A percentile compares a stretch with the other conserved stretches of the same genome.
phyloP scores from a whole-genome alignment of 1,140 invertebrate species.

The Drosophila bipectinata region DNA sequence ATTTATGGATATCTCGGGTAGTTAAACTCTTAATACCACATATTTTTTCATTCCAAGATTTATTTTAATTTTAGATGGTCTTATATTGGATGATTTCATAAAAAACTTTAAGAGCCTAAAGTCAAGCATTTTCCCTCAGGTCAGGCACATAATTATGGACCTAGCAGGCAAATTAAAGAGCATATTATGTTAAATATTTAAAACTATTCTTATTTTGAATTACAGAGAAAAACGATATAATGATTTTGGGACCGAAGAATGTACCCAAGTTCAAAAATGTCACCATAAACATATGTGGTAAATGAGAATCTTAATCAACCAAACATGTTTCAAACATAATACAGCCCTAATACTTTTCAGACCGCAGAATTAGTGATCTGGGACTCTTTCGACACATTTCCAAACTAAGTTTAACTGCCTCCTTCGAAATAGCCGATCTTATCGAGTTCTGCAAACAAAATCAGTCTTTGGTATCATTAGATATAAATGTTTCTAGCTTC shows the following conservation, averaged over 20 bases:
- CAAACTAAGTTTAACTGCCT: constrained; percentile 10
- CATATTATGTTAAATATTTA: no score
- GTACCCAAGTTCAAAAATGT: not conserved
- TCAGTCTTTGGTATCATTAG: not conserved
- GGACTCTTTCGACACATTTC: constrained; percentile 2
- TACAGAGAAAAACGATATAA: not conserved
- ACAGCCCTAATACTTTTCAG: not conserved
- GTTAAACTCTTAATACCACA: not conserved
- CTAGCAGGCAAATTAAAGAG: constrained; percentile 5
- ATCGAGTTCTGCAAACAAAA: constrained; percentile 15
- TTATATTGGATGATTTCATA: no score
- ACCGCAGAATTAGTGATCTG: not conserved
- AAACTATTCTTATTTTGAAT: no score
- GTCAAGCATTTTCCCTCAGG: not conserved
- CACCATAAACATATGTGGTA: not conserved
- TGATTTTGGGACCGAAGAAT: not conserved
- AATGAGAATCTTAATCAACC: not conserved
- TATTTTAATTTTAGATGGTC: not conserved
- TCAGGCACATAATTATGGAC: constrained; percentile 13
- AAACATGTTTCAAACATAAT: not conserved
- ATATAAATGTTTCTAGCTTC: constrained; percentile 10
- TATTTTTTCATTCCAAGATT: not conserved
- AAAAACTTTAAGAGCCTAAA: no score
- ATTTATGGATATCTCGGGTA: not conserved
- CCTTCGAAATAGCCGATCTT: constrained; percentile 15